Conservation (phyloP, 2,113 vertebrate species). For the Trinectes maculatus region DNA sequence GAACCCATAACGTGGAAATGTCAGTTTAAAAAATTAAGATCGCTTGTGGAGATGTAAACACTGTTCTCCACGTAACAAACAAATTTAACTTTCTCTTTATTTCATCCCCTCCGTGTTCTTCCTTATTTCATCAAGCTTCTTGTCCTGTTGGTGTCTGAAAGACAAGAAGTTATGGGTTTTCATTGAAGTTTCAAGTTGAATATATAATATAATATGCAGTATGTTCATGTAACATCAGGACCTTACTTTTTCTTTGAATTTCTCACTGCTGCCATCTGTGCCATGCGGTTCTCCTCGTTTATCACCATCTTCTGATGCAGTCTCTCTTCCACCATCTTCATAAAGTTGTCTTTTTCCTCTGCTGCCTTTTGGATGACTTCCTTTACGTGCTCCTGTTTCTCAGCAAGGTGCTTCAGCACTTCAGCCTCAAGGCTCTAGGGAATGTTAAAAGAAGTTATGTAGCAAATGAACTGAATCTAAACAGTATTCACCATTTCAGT, state of each 20-base stretch:
- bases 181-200: background rate
- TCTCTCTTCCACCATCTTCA: constrained; percentile 94
- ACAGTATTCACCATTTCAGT: no score
- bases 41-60: constrained; percentile 87
- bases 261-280: constrained; percentile 94
- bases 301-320: constrained; percentile 96
- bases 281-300: constrained; percentile 94
- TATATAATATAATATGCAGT: no score
- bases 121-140: constrained; percentile 93
- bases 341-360: constrained; percentile 94
- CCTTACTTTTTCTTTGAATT: constrained; percentile 93
- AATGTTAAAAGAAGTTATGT: background rate
- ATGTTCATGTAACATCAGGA: background rate
- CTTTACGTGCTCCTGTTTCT: constrained; percentile 94
- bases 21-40: constrained; percentile 65
- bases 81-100: constrained; percentile 78
- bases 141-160: constrained; percentile 83
- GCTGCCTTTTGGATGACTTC: constrained; percentile 95
- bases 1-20: constrained; percentile 40
- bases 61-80: constrained; percentile 60
- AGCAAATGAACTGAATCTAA: background rate
- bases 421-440: constrained; percentile 91
- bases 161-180: no score
- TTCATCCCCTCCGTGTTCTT: constrained; percentile 94
- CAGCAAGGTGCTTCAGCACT: constrained; percentile 92